These are phyloP conservation scores for Drosophila lacicola DNA, from an alignment of 2,888 invertebrate species.

Conservation along the genomic window DNA sequence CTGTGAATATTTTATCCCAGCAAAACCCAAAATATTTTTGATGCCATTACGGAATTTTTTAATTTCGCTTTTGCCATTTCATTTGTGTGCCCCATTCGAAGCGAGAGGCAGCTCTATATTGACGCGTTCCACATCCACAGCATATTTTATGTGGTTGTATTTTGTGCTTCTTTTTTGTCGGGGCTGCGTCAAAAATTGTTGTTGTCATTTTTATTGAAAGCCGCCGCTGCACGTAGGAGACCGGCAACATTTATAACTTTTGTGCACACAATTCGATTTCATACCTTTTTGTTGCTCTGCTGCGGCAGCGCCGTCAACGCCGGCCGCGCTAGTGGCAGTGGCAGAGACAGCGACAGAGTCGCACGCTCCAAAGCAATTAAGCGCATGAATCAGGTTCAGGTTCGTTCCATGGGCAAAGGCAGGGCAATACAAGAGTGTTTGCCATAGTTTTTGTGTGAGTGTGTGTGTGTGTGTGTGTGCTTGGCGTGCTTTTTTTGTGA, in stretches of 20 bases:
- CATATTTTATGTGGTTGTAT: constrained; percentile 53
- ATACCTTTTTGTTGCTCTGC: constrained; percentile 63
- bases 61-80: constrained; percentile 62
- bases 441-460: constrained; percentile 18
- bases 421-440: constrained; percentile 45
- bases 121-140: constrained; percentile 51
- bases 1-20: constrained; percentile 57
- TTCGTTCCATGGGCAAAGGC: constrained; percentile 64
- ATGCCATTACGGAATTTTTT: constrained; percentile 49
- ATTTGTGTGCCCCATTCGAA: constrained; percentile 51
- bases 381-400: constrained; percentile 82
- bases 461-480: constrained; percentile 31
- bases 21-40: constrained; percentile 42
- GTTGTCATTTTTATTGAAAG: constrained; percentile 73
- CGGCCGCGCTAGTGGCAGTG: constrained; percentile 23
- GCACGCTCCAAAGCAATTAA: constrained; percentile 83
- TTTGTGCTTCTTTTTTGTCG: constrained; percentile 18
- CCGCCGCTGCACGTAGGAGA: constrained; percentile 43
- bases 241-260: constrained; percentile 60
- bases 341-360: constrained; percentile 34
- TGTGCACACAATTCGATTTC: constrained; percentile 75
- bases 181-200: constrained; percentile 66
- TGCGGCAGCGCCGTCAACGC: constrained; percentile 20
- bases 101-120: constrained; percentile 40
- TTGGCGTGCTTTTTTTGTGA: constrained; percentile 45